Percentiles rank a stretch among this genome's conserved stretches.
phyloP scores from a whole-genome alignment of 2,797 vertebrate species.

The Arremon brunneinucha region DNA sequence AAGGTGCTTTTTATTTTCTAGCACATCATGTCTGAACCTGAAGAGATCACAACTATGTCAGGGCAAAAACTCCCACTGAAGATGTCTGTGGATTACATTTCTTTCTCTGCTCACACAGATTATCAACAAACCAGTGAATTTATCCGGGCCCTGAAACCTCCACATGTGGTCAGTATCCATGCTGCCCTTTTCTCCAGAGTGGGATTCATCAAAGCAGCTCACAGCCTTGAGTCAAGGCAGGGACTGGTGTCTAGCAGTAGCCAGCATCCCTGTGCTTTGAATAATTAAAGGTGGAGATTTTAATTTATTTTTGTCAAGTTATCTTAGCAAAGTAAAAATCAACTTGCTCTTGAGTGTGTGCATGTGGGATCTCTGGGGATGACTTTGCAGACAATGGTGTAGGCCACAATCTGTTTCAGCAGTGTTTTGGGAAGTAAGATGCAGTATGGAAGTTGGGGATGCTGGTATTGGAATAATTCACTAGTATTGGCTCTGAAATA shows the following conservation, averaged over 20 bases:
- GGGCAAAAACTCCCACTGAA: conserved; percentile 94
- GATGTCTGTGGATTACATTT: conserved; percentile 99
- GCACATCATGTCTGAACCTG: conserved; percentile 98
- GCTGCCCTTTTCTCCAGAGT: background rate
- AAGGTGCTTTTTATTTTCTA: conserved; percentile 42
- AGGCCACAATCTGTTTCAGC: background rate
- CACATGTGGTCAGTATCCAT: conserved; percentile 87
- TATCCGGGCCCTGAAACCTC: conserved; percentile 92
- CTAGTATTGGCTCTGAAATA: background rate
- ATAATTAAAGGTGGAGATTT: background rate
- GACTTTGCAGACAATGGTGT: background rate
- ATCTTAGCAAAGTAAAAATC: background rate
- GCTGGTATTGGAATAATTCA: background rate
- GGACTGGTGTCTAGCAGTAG: background rate
- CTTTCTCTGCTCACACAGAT: conserved; percentile 96
- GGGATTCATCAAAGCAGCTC: background rate
- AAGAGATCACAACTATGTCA: conserved; percentile 96
- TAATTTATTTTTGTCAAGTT: background rate
- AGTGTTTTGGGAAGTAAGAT: background rate
- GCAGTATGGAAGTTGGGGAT: background rate
- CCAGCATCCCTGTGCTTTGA: background rate
- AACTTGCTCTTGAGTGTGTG: background rate
- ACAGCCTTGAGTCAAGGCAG: background rate
- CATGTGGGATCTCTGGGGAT: background rate
- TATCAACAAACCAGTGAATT: conserved; percentile 98